Evolutionary conservation across 2,113 vertebrate genomes (phyloP), one percentile per base, ranked within the genome.

Genomic region (Cinclus mexicanus): DNA sequence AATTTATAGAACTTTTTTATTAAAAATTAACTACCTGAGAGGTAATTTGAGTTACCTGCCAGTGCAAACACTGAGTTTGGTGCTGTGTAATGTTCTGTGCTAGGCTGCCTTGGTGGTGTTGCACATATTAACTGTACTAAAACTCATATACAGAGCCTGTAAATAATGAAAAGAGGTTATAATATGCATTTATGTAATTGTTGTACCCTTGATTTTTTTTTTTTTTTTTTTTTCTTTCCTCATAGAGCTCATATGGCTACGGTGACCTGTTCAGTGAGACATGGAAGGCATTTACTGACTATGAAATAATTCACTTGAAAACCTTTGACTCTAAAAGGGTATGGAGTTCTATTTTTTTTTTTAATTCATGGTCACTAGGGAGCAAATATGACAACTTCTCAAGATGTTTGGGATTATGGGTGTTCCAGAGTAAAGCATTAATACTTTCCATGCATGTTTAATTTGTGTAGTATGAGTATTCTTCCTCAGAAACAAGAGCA

Each of bases 231-330:
- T 93, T 89, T 69, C 10, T 64, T 81, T 94, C 72, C 21, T 83
- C 69, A 39, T 92, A 99, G 99, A 99, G 99, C 93, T 97, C 98
- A 14, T 99, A 99, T 71, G 98, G 98, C 63, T 99, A 99, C 7
- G 99, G 99, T 31, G 99, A 99, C 97, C 97, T 99, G 52, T 99
- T 99, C 97, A 98, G 98, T 17, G 99, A 99, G 91, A 99, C 98
- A 0, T 99, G 99, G 99, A 98, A 96, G 86, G 99, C 98, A 25
- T 99, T 99, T 89, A 98, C 99, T 19, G 98, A 99, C 79, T 83
- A 98, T 74, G 98, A 99, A 59, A 95, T 99, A 92, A 98, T 99
- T 93, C 99, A 99, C 96, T 94, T 99, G 94, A 99, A 99, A 98
- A 98, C 96, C 8, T 99, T 98, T 42, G 99, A 99, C 95, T 98